phyloP scores from a whole-genome alignment of 2,888 invertebrate species.

The Lagria hirta region DNA sequence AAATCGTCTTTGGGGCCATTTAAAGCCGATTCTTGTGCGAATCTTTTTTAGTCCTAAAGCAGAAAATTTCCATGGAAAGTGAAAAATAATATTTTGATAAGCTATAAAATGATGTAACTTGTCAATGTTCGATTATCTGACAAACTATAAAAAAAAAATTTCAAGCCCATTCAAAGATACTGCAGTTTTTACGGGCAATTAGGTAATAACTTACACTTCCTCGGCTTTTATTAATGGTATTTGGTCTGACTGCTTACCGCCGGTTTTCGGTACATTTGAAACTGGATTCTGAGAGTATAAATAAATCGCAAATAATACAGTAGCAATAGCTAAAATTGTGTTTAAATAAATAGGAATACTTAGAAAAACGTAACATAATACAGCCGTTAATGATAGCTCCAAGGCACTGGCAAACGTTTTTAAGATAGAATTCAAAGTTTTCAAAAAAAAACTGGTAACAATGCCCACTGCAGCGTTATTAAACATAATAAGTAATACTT shows the following conservation, averaged over 20 bases:
- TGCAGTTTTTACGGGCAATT: no score
- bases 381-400: constrained; percentile 86
- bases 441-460: constrained; percentile 90
- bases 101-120: no score
- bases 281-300: constrained; percentile 92
- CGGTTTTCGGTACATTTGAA: constrained; percentile 54
- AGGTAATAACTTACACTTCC: no score
- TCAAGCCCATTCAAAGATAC: no score
- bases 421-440: constrained; percentile 89
- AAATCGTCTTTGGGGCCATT: no score
- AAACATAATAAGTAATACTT: constrained; percentile 78
- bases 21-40: no score
- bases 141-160: no score
- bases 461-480: constrained; percentile 93
- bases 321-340: constrained; percentile 77
- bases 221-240: constrained; percentile 29
- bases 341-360: constrained; percentile 80
- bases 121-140: no score
- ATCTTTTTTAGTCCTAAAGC: no score
- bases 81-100: no score
- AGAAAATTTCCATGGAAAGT: no score
- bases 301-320: constrained; percentile 81
- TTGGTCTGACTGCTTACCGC: constrained; percentile 23
- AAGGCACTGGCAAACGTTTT: constrained; percentile 95
- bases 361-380: constrained; percentile 84